Evolutionary conservation across 1,140 invertebrate genomes (phyloP), one percentile per base, ranked within the genome.

Genomic region (Drosophila persimilis): DNA sequence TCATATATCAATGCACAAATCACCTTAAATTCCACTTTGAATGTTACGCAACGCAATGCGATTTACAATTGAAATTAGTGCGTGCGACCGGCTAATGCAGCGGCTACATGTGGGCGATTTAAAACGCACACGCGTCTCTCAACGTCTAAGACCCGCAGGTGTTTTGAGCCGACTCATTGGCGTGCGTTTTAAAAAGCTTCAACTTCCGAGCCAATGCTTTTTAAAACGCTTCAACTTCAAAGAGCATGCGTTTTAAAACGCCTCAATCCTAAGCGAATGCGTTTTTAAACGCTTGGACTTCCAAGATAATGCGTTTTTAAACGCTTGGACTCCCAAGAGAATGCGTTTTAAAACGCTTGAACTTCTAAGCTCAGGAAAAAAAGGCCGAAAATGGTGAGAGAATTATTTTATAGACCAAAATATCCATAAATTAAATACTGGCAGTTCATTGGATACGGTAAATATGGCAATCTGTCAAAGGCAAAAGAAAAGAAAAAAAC

Each of bases 41-140:
- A 15, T 31, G 50, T 75, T 76, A 56, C 63, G 73, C 57, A 75
- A 76, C 56, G 17, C n/a, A 54, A 47, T 43, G 26, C 41, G 63
- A 69, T 61, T 75, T 67, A 69, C 72, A 75, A 76, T 76, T 76
- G 47, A 67, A 75, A 76, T 76, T 69, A 75, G 72, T 75, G 63
- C 72, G 57, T 75, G 35, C 8, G 70, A 43, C 43, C 41, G 52
- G 24, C 58, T 58, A 73, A 63, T 20, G 66, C n/a, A 44, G 51
- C 66, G 64, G 64, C 66, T 70, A 64, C 57, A 35, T 11, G 66
- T 8, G 48, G 52, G 44, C 64, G 64, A 70, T 46, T 70, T 57
- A 51, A 61, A 20, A 39, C 57, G 35, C 11, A 17, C 5, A 15
- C 57, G 47, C 63, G 56, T 50, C 29, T 48, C 29, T 22, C 67